phyloP scores from a whole-genome alignment of 1,140 invertebrate species.

The Leptinotarsa texana region DNA sequence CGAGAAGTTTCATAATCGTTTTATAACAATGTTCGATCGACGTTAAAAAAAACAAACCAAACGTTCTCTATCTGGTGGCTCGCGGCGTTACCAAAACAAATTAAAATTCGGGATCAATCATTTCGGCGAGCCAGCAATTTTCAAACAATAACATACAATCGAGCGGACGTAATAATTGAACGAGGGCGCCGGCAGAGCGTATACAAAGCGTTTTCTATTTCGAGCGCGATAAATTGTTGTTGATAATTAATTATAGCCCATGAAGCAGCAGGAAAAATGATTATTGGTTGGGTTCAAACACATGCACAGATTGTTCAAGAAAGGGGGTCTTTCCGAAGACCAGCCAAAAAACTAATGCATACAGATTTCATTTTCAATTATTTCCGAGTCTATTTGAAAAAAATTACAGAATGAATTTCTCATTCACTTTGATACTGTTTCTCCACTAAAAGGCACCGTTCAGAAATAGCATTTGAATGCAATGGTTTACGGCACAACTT shows the following conservation, averaged over 20 bases:
- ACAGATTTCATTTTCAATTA: too few relatives aligned
- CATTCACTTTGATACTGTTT: too few relatives aligned
- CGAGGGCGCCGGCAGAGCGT: neutral
- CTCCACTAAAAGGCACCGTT: too few relatives aligned
- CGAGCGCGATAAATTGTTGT: neutral
- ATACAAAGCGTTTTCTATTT: slow-evolving; percentile 6
- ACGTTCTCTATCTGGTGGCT: neutral
- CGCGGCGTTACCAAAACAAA: neutral
- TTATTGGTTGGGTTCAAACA: too few relatives aligned
- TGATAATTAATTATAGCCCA: neutral
- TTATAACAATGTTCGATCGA: neutral
- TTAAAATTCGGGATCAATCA: neutral
- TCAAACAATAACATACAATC: slow-evolving; percentile 15
- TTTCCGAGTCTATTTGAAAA: too few relatives aligned
- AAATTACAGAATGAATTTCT: too few relatives aligned
- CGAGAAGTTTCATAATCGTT: neutral
- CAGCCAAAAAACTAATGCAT: too few relatives aligned
- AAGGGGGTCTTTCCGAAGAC: too few relatives aligned
- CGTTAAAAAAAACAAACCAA: slow-evolving; percentile 7
- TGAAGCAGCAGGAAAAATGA: neutral
- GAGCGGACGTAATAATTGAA: slow-evolving; percentile 5
- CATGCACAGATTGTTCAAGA: too few relatives aligned
- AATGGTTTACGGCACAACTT: too few relatives aligned
- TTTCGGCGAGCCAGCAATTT: neutral
- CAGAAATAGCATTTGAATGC: too few relatives aligned